Evolutionary conservation across 2,888 invertebrate species (phyloP).

Genomic region (Drosophila maculinotata): DNA sequence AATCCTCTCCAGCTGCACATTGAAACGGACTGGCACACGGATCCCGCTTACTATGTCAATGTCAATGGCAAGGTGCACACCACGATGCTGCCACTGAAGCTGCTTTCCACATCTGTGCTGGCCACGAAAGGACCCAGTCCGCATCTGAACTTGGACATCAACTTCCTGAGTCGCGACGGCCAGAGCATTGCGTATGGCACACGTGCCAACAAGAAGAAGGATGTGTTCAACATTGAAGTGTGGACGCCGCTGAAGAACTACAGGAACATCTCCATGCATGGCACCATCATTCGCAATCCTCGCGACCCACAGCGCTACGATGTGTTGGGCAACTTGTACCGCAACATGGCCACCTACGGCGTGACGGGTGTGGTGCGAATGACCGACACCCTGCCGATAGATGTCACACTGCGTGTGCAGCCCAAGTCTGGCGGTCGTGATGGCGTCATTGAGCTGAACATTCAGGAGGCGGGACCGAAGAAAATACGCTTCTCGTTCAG

Average conservation of each 20-base stretch:
- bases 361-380: constrained; percentile 85
- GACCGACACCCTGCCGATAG: constrained; percentile 83
- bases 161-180: constrained; percentile 71
- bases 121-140: constrained; percentile 77
- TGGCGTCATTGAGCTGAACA: constrained; percentile 82
- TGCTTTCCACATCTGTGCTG: constrained; percentile 76
- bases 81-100: constrained; percentile 81
- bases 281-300: constrained; percentile 68
- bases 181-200: constrained; percentile 81
- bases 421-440: constrained; percentile 85
- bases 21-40: constrained; percentile 85
- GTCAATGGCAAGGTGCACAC: constrained; percentile 84
- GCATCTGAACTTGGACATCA: constrained; percentile 76
- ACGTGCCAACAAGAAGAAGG: constrained; percentile 79
- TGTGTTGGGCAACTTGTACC: constrained; percentile 85
- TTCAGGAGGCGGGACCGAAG: constrained; percentile 69
- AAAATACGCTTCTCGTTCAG: constrained; percentile 82
- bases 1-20: constrained; percentile 68
- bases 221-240: constrained; percentile 83
- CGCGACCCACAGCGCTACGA: constrained; percentile 72
- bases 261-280: constrained; percentile 84
- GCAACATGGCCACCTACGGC: constrained; percentile 84
- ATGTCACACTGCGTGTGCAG: constrained; percentile 84
- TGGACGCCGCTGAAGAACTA: constrained; percentile 83
- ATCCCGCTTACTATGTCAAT: constrained; percentile 85